Evolutionary conservation across 2,888 invertebrate genomes (phyloP).

Genomic region (Gari tellinella): DNA sequence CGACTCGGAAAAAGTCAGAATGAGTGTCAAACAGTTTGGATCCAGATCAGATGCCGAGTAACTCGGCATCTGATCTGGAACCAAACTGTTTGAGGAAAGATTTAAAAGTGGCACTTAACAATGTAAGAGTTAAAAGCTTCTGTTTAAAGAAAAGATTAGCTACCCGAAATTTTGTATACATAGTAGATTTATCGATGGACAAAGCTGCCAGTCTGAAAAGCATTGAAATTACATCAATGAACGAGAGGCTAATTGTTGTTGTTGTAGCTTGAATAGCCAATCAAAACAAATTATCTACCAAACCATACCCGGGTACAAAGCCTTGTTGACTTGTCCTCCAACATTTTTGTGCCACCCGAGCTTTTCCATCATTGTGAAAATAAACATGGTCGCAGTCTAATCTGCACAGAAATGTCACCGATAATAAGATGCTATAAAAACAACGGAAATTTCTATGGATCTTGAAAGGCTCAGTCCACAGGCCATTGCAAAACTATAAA

Average conservation of each 20-base stretch:
- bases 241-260: constrained; percentile 17
- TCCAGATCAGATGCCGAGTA: too few species aligned
- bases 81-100: too few species aligned
- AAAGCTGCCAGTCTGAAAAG: too few species aligned
- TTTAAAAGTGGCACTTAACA: too few species aligned
- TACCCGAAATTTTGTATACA: too few species aligned
- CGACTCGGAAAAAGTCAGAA: too few species aligned
- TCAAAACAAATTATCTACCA: constrained; percentile 47
- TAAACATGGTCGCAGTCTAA: constrained; percentile 3
- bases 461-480: not conserved
- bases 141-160: too few species aligned
- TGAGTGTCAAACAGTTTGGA: too few species aligned
- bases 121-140: too few species aligned
- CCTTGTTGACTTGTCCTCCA: constrained; percentile 6
- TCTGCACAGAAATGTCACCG: constrained; percentile 23
- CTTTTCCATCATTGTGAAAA: constrained; percentile 16
- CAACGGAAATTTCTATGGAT: not conserved
- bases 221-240: too few species aligned
- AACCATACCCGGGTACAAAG: constrained; percentile 21
- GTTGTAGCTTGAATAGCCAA: constrained; percentile 35
- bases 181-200: too few species aligned
- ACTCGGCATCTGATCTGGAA: too few species aligned
- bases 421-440: constrained; percentile 45
- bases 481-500: not conserved
- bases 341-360: constrained; percentile 1